Conservation (phyloP, 2,113 vertebrate genomes). For the Mobula birostris region DNA sequence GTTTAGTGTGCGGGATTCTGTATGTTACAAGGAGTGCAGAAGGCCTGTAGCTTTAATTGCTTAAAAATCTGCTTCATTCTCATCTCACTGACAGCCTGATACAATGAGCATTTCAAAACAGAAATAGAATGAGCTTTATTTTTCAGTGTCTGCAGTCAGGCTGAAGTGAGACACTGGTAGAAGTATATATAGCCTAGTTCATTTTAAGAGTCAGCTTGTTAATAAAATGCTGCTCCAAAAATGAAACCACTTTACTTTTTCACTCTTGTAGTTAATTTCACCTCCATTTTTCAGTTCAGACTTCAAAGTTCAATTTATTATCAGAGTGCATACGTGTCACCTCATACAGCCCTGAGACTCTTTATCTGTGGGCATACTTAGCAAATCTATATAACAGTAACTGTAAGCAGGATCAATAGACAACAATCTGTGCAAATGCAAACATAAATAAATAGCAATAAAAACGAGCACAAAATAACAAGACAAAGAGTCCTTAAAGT, state of each 20-base stretch:
- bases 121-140: conserved; percentile 87
- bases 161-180: conserved; percentile 70
- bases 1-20: conserved; percentile 52
- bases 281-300: neutral
- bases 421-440: too few species aligned
- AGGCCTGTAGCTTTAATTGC: conserved; percentile 90
- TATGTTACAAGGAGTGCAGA: conserved; percentile 67
- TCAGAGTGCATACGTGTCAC: too few species aligned
- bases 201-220: conserved; percentile 65
- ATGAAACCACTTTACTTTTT: conserved; percentile 53
- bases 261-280: neutral
- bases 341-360: too few species aligned
- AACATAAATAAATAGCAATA: too few species aligned
- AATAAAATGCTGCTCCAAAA: conserved; percentile 86
- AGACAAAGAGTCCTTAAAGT: too few species aligned
- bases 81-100: conserved; percentile 61
- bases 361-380: too few species aligned
- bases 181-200: conserved; percentile 59
- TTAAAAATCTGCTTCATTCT: conserved; percentile 89
- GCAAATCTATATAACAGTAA: too few species aligned
- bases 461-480: too few species aligned
- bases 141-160: conserved; percentile 71
- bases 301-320: too few species aligned
- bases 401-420: too few species aligned
- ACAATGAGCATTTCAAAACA: conserved; percentile 84